Percentiles rank a stretch among this genome's conserved stretches.
These are phyloP conservation scores for Carassius auratus DNA, from an alignment of 2,113 vertebrate species.

Conservation along the genomic window DNA sequence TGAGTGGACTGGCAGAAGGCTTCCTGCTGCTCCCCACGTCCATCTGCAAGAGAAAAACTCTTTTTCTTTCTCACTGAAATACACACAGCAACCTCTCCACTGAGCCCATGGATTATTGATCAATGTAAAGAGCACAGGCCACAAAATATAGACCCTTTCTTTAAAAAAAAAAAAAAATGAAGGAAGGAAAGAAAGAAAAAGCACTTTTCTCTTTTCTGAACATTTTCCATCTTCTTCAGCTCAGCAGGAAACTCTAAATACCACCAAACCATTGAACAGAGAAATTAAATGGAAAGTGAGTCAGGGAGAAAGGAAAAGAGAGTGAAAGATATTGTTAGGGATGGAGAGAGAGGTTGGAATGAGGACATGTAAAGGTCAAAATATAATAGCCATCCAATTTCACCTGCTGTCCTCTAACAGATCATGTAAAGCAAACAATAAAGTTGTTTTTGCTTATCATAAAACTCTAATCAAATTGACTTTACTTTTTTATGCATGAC, in stretches of 20 bases:
- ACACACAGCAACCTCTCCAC: conserved; percentile 9
- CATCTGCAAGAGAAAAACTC: conserved; percentile 25
- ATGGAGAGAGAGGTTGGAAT: conserved; percentile 11
- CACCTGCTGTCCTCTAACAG: conserved; percentile 31
- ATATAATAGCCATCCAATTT: conserved; percentile 39
- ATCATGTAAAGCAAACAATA: neutral
- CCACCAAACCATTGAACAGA: neutral
- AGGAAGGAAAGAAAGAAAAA: neutral
- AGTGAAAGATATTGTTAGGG: neutral
- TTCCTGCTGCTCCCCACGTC: conserved; percentile 26
- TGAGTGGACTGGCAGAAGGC: conserved; percentile 24
- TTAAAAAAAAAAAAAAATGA: neutral
- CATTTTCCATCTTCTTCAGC: conserved; percentile 25
- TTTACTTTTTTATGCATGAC: neutral
- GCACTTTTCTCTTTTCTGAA: conserved; percentile 33
- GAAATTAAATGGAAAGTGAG: conserved; percentile 26
- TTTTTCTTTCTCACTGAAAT: conserved; percentile 24
- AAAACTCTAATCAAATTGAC: neutral
- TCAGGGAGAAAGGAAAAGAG: neutral
- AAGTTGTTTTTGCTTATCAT: no score
- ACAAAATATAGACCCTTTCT: conserved; percentile 28
- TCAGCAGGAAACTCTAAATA: conserved; percentile 45
- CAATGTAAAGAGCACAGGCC: conserved; percentile 45
- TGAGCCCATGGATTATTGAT: conserved; percentile 57
- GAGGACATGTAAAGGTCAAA: conserved; percentile 57